Evolutionary conservation across 1,140 invertebrate genomes (phyloP), one percentile per base, ranked within the genome.

Genomic region (Aporrectodea caliginosa): DNA sequence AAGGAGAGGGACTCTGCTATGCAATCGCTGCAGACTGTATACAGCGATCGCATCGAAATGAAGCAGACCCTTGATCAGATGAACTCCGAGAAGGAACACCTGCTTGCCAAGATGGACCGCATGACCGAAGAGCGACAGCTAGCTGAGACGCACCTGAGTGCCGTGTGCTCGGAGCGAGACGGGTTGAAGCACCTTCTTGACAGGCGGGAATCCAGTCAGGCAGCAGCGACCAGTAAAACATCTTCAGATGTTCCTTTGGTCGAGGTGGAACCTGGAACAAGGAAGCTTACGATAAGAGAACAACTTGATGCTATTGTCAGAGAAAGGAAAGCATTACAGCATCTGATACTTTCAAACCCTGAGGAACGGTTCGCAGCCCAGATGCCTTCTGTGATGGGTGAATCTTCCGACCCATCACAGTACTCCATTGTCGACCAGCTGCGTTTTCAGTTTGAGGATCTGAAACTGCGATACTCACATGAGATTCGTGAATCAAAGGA

Each of bases 21-120:
- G 75, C 32, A 76, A 29, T 76, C 75, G 16, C 75, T 76, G n/a
- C 75, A 76, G 43, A 76, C 33, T 68, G 43, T 76, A n/a, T 76
- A 76, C 35, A 43, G 75, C 29, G 75, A 76, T 43, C 33, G 35
- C n/a, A 35, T 76, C n/a, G 75, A 76, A 58, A 29, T 76, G 1
- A 76, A 76, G 35, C 35, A 43, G 29, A 58, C 33, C n/a, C 35
- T 43, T 22, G 75, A 76, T 27, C 33, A 76, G 16, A 14, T 76
- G 35, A 35, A 16, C 22, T 68, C 34, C 33, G 75, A 76, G 29
- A 35, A 68, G 43, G 43, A 76, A 29, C 33, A 43, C n/a, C 43
- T 76, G 1, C 35, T 58, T 58, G 43, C 43, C 6, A 58, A 12
- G 43, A 58, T 58, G 43, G 43, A 22, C 22, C 43, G 43, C 6